Percentiles rank a stretch among this genome's conserved stretches.
phyloP scores from a whole-genome alignment of 2,113 vertebrate species.

The Notothenia coriiceps region DNA sequence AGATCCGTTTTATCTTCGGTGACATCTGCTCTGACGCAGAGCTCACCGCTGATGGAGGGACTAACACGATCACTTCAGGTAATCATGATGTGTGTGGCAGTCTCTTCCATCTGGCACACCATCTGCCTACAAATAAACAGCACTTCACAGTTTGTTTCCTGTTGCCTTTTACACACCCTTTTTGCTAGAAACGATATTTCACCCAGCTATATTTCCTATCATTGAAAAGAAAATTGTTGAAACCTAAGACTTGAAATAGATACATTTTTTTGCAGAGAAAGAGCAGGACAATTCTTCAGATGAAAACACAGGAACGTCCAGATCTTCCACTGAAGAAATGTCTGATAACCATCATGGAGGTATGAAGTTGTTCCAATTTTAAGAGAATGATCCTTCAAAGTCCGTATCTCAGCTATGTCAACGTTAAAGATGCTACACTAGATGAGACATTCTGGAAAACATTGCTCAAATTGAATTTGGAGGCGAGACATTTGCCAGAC shows the following conservation, averaged over 20 bases:
- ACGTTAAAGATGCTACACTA: not conserved
- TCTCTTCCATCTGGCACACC: slow-evolving; percentile 30
- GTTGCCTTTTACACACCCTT: not conserved
- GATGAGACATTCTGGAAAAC: not conserved
- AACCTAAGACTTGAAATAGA: not conserved
- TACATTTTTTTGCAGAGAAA: slow-evolving; percentile 42
- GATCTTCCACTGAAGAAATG: slow-evolving; percentile 27
- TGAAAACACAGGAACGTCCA: slow-evolving; percentile 27
- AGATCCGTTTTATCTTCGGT: slow-evolving; percentile 83
- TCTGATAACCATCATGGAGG: slow-evolving; percentile 26
- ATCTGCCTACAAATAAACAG: slow-evolving; percentile 28
- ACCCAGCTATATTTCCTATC: not conserved
- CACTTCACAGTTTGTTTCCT: not conserved
- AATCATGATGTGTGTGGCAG: slow-evolving; percentile 14
- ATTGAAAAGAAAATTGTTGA: not conserved
- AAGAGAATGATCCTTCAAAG: not conserved
- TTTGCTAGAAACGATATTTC: not conserved
- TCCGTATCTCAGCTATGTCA: not conserved
- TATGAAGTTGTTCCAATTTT: not conserved
- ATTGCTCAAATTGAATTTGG: too few relatives aligned
- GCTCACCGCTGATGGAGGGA: slow-evolving; percentile 39
- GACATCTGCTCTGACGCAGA: slow-evolving; percentile 66
- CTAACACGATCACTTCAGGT: slow-evolving; percentile 47
- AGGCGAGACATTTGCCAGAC: not conserved
- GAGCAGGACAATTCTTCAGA: slow-evolving; percentile 27